A percentile compares a stretch with the other conserved stretches of the same genome.
These are phyloP conservation scores for Beroe forskalii DNA, from an alignment of 37 sponge, comb jelly and placozoan genomes.

Conservation along the genomic window DNA sequence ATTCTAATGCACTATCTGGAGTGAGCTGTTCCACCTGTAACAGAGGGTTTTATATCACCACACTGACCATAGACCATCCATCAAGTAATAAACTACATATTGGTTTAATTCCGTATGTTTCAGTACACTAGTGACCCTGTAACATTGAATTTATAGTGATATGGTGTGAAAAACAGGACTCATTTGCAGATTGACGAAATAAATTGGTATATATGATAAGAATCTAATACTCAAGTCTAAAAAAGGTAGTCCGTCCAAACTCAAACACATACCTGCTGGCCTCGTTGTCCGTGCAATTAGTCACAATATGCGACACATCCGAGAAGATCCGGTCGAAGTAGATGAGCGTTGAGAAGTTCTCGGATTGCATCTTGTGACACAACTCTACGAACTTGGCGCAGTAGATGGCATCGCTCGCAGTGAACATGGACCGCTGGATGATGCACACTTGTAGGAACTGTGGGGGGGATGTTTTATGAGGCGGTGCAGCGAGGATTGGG, in stretches of 20 bases:
- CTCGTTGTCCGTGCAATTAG: conserved; percentile 97
- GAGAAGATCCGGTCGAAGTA: conserved; percentile 92
- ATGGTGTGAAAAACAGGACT: background rate
- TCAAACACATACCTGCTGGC: conserved; percentile 77
- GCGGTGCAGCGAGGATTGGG: too few species aligned
- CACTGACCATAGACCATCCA: too few species aligned
- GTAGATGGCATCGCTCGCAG: conserved; percentile 86
- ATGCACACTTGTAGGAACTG: conserved; percentile 95
- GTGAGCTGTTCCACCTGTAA: too few species aligned
- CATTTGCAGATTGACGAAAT: background rate
- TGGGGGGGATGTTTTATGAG: too few species aligned
- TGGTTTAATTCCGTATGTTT: too few species aligned
- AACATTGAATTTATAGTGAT: too few species aligned
- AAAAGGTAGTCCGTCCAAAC: too few species aligned
- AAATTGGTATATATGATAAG: background rate
- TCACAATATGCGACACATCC: conserved; percentile 88
- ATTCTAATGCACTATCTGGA: too few species aligned
- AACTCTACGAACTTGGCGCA: conserved; percentile 88
- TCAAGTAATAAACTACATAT: too few species aligned
- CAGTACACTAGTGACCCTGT: too few species aligned
- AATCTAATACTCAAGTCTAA: conserved; percentile 57
- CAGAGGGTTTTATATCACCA: too few species aligned
- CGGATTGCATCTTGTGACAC: conserved; percentile 80
- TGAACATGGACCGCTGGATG: conserved; percentile 92
- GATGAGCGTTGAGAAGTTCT: conserved; percentile 96